Evolutionary conservation across 2,797 vertebrate species (phyloP), one percentile per base, ranked within the genome.

Genomic region (Microchirus variegatus): DNA sequence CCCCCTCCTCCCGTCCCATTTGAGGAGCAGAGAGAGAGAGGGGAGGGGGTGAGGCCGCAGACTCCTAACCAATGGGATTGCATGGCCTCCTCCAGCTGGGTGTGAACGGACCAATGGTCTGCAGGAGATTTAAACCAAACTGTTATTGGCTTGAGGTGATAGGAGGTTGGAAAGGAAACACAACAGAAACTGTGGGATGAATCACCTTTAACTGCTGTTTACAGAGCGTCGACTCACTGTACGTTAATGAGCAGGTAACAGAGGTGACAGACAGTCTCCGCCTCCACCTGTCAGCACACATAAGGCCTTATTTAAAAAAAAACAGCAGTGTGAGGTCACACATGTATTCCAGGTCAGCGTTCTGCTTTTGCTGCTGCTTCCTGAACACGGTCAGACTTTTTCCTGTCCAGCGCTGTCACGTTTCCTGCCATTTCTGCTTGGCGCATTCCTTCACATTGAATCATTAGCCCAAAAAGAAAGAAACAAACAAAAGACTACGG

Each of bases 71-170:
- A 94, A 93, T 93, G 61, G 66, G 80, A 89, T 74, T 10, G 54
- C 58, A 67, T 19, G 48, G 51, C 58, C 60, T 59, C 46, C 56
- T 85, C 77, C 86, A 82, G 85, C 82, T 84, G 85, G 64, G 67
- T 71, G 66, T 49, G 75, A 91, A 87, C 66, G 67, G 71, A 75
- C 89, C 91, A 92, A 91, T 91, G 70, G 85, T 57, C 81, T 58
- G 36, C 65, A 37, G 72, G 82, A 77, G 84, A 91, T 91, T 91
- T 89, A 81, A 92, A 92, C 65, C 74, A 46, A 89, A 89, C 87
- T 55, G 84, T 89, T 91, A 78, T 63, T 55, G 22, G 60, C 71
- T 52, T 47, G 64, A 80, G 74, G 61, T 61, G 70, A 77, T 67
- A 66, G 26, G 47, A 62, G 45, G 38, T 38, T 26, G 14, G 2